Conservation (phyloP, 2,113 vertebrate species). For the Pogonocichla stellata region DNA sequence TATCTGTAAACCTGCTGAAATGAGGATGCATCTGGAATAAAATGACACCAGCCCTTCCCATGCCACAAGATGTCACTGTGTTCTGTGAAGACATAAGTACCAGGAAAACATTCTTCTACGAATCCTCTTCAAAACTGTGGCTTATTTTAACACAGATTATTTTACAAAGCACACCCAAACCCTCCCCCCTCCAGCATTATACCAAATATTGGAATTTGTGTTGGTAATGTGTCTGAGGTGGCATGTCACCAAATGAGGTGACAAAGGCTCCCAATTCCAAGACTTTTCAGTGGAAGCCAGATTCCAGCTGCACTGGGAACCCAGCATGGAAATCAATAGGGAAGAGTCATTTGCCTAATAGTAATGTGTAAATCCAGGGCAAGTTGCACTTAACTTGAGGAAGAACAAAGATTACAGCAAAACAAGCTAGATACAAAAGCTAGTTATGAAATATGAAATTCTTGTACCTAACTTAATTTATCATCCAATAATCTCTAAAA, state of each 20-base stretch:
- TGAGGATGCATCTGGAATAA: not conserved
- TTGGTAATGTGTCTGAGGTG: not conserved
- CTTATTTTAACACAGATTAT: not conserved
- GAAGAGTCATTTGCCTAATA: not conserved
- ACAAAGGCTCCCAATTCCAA: not conserved
- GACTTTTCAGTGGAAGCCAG: not conserved
- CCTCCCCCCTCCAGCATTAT: not conserved
- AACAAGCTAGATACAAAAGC: not conserved
- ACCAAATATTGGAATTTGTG: not conserved
- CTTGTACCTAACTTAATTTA: not conserved
- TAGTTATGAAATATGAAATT: not conserved
- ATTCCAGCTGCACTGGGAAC: not conserved
- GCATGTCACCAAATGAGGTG: not conserved
- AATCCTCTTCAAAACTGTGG: not conserved
- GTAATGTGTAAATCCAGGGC: not conserved
- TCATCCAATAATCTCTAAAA: not conserved
- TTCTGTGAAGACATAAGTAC: not conserved
- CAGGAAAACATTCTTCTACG: not conserved
- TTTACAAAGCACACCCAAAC: not conserved
- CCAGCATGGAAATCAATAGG: not conserved
- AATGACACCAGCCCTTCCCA: not conserved
- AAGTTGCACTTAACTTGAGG: not conserved
- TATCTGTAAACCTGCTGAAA: not conserved
- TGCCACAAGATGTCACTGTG: conserved; percentile 55
- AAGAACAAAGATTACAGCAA: not conserved